A percentile compares a stretch with the other conserved stretches of the same genome.
Conservation (phyloP, 1,140 invertebrate genomes). For the Heliconius eleuchia region DNA sequence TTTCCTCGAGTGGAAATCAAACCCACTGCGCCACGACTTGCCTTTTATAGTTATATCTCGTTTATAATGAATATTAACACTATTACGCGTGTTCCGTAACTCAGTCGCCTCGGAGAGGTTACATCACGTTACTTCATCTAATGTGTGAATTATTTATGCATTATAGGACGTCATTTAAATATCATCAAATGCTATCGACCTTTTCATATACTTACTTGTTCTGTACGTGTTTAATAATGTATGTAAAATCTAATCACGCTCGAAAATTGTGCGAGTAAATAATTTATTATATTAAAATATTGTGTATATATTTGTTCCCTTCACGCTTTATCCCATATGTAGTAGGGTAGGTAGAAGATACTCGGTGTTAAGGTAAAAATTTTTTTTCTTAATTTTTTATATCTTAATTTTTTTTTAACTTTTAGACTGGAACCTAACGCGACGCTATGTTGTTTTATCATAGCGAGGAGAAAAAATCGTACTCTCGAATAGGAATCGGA, state of each 20-base stretch:
- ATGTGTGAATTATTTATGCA: conserved; percentile 40
- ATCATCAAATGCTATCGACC: conserved; percentile 32
- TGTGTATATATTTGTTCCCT: background rate
- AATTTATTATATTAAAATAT: background rate
- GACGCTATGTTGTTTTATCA: no score
- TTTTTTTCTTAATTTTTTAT: no score
- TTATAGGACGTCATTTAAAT: conserved; percentile 42
- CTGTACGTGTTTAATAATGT: background rate
- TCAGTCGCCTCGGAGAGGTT: conserved; percentile 11
- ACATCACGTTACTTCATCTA: conserved; percentile 18
- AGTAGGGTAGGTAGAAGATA: background rate
- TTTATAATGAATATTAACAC: conserved; percentile 5
- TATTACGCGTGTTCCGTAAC: conserved; percentile 11
- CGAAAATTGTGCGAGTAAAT: background rate
- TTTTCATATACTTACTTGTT: conserved; percentile 17
- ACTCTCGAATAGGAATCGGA: background rate
- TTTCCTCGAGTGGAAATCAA: no score
- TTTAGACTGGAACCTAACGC: background rate
- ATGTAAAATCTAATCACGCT: conserved; percentile 4
- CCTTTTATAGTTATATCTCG: no score
- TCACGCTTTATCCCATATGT: background rate
- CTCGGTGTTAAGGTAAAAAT: background rate
- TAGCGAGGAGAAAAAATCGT: background rate
- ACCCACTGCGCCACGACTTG: no score
- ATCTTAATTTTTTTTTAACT: background rate